Conservation (phyloP, 2,888 invertebrate genomes). For the Alviniconcha strummeri region DNA sequence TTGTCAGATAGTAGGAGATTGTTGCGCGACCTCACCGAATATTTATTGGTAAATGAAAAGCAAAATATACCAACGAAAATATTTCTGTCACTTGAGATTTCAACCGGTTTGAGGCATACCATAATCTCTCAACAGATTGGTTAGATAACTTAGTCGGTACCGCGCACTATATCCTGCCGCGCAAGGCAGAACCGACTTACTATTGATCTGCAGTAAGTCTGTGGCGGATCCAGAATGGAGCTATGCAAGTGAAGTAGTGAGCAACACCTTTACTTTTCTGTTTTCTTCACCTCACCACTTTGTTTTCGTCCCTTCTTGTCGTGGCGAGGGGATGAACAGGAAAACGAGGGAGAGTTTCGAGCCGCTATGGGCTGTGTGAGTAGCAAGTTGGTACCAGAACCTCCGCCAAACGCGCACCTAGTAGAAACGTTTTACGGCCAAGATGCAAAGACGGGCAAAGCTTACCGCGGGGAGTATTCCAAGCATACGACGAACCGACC, state of each 20-base stretch:
- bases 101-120: too few species aligned
- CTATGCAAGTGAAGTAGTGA: slow-evolving; percentile 43
- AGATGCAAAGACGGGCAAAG: slow-evolving; percentile 50
- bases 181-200: slow-evolving; percentile 42
- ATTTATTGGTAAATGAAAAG: background rate
- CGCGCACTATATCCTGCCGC: slow-evolving; percentile 47
- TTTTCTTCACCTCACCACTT: slow-evolving; percentile 41
- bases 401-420: slow-evolving; percentile 57
- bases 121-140: too few species aligned
- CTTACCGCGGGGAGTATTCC: slow-evolving; percentile 40
- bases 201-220: slow-evolving; percentile 41
- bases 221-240: slow-evolving; percentile 42
- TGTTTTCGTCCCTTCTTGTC: slow-evolving; percentile 47
- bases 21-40: slow-evolving; percentile 36
- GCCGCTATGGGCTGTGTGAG: slow-evolving; percentile 70
- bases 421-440: slow-evolving; percentile 63
- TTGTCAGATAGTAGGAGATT: slow-evolving; percentile 30
- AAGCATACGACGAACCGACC: slow-evolving; percentile 46
- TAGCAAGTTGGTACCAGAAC: slow-evolving; percentile 69
- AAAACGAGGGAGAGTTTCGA: slow-evolving; percentile 51
- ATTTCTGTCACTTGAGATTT: background rate
- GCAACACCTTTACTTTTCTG: slow-evolving; percentile 42
- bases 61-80: background rate
- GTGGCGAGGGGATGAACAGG: slow-evolving; percentile 58
- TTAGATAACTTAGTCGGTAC: background rate